phyloP scores from a whole-genome alignment of 2,888 invertebrate species.

The Archips xylosteana region DNA sequence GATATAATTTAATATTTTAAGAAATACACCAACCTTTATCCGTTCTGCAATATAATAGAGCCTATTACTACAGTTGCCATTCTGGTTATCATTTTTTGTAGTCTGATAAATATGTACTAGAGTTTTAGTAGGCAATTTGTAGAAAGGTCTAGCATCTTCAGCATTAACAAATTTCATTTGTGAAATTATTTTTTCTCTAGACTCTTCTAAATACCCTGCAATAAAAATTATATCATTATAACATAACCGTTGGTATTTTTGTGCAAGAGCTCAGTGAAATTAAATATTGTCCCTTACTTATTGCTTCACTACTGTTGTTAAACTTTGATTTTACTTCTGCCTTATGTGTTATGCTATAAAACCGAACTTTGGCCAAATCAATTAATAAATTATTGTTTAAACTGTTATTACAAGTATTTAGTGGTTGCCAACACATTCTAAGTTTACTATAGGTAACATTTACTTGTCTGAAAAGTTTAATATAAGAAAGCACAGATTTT shows the following conservation, averaged over 20 bases:
- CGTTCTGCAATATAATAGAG: constrained; percentile 84
- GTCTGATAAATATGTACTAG: constrained; percentile 65
- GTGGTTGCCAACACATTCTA: constrained; percentile 10
- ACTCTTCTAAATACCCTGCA: constrained; percentile 53
- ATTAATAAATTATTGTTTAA: constrained; percentile 10
- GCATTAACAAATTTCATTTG: constrained; percentile 72
- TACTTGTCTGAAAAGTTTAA: constrained; percentile 13
- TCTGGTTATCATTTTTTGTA: constrained; percentile 69
- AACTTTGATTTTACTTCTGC: constrained; percentile 5
- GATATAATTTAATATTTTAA: no score
- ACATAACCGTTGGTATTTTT: no score
- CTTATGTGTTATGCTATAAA: constrained; percentile 15
- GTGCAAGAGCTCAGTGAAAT: not conserved
- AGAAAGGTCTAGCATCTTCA: constrained; percentile 83
- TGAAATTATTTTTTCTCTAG: constrained; percentile 71
- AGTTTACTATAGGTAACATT: constrained; percentile 1
- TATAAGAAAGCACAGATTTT: constrained; percentile 10
- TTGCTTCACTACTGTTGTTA: not conserved
- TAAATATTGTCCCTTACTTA: not conserved
- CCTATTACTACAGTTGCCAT: constrained; percentile 78
- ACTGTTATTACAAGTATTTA: not conserved
- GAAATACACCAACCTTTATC: constrained; percentile 65
- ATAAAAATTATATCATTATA: constrained; percentile 24
- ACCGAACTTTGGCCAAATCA: constrained; percentile 6
- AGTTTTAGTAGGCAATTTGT: constrained; percentile 70